phyloP scores from a whole-genome alignment of 1,140 invertebrate genomes.

The Pseudomyrmex flavicornis region DNA sequence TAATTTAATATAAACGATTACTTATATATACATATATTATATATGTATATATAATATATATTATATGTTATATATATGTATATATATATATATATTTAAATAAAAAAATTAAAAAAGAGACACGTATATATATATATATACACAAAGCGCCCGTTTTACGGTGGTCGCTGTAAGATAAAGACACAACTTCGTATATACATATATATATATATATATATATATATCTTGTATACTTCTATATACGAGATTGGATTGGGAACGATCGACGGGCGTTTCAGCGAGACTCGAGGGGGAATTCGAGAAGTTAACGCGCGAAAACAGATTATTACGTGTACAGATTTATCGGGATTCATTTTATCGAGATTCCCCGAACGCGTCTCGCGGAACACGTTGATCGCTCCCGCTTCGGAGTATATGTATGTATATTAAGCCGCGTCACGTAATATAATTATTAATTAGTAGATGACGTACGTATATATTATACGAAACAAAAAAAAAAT shows the following conservation, averaged over 20 bases:
- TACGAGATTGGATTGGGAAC: slow-evolving; percentile 48
- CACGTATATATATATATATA: slow-evolving; percentile 5
- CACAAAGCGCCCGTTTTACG: slow-evolving; percentile 44
- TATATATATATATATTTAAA: slow-evolving; percentile 55
- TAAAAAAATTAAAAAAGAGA: slow-evolving; percentile 40
- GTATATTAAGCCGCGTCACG: slow-evolving; percentile 67
- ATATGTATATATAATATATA: slow-evolving; percentile 25
- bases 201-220: slow-evolving; percentile 28
- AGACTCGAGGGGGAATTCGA: not conserved
- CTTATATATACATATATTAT: slow-evolving; percentile 67
- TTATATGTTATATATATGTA: slow-evolving; percentile 55
- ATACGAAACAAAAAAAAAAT: slow-evolving; percentile 75
- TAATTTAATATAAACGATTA: slow-evolving; percentile 65
- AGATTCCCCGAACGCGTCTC: not conserved
- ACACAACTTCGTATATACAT: slow-evolving; percentile 9
- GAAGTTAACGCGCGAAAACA: not conserved
- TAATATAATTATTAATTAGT: slow-evolving; percentile 75
- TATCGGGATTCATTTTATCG: slow-evolving; percentile 44
- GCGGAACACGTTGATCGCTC: slow-evolving; percentile 32
- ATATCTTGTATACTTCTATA: slow-evolving; percentile 54
- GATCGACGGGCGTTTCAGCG: slow-evolving; percentile 24
- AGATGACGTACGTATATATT: slow-evolving; percentile 75
- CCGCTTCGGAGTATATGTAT: slow-evolving; percentile 64
- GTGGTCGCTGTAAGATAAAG: slow-evolving; percentile 44
- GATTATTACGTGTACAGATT: slow-evolving; percentile 39